phyloP scores from a whole-genome alignment of 2,113 vertebrate species.

The Salvelinus namaycush region DNA sequence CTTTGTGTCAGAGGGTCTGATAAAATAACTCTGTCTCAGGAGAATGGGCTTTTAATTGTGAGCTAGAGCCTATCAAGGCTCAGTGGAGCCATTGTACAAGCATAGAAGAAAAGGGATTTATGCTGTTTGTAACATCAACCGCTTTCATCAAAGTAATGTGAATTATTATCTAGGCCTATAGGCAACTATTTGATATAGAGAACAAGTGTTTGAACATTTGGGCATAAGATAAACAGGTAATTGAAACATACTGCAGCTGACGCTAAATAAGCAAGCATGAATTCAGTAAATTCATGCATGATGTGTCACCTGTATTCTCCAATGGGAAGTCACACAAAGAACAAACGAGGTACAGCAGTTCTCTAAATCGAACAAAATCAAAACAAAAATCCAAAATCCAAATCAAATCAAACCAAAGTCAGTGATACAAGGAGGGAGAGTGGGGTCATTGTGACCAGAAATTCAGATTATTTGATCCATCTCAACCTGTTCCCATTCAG shows the following conservation, averaged over 20 bases:
- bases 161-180: background rate
- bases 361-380: background rate
- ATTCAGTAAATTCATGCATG: background rate
- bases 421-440: constrained; percentile 28
- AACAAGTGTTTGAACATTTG: background rate
- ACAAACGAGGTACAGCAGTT: background rate
- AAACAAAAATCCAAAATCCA: background rate
- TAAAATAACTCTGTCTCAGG: background rate
- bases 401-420: constrained; percentile 31
- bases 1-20: background rate
- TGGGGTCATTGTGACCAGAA: too few relatives aligned
- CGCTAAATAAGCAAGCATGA: background rate
- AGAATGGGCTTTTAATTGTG: background rate
- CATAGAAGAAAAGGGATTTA: background rate
- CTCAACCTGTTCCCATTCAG: constrained; percentile 18
- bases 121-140: background rate
- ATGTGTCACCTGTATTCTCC: too few relatives aligned
- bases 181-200: background rate
- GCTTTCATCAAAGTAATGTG: background rate
- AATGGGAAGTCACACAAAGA: too few relatives aligned
- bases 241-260: background rate
- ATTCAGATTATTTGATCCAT: background rate
- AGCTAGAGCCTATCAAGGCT: background rate
- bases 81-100: background rate
- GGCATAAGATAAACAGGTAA: background rate